Conservation (phyloP, 2,113 vertebrate genomes). For the Riparia riparia region DNA sequence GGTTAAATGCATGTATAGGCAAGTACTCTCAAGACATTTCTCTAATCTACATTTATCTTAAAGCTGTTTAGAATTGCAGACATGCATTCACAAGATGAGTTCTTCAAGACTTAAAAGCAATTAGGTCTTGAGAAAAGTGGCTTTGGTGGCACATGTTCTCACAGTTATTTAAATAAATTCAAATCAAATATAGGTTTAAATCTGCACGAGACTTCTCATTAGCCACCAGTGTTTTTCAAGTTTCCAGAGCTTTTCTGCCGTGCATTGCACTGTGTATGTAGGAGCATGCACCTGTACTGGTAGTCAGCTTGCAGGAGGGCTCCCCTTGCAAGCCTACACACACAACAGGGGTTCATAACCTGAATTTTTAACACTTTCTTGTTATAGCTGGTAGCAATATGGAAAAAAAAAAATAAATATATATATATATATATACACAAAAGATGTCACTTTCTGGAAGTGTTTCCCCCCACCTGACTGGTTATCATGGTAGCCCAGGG, state of each 20-base stretch:
- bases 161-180: slow-evolving; percentile 25
- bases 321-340: background rate
- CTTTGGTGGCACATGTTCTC: background rate
- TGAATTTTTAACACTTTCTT: background rate
- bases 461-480: background rate
- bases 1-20: slow-evolving; percentile 44
- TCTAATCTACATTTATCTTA: slow-evolving; percentile 35
- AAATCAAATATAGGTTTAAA: slow-evolving; percentile 11
- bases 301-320: background rate
- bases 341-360: background rate
- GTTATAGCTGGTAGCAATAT: background rate
- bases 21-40: slow-evolving; percentile 40
- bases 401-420: background rate
- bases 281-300: background rate
- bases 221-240: background rate
- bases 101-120: slow-evolving; percentile 36
- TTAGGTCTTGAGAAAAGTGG: slow-evolving; percentile 18
- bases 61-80: slow-evolving; percentile 33
- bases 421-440: background rate
- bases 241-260: background rate
- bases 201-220: background rate
- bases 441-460: background rate
- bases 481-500: accelerated
- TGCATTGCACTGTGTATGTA: background rate
- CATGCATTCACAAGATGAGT: background rate